Percentiles rank a stretch among this genome's conserved stretches.
Conservation (phyloP, 2,888 invertebrate species). For the Osmoderma eremita region DNA sequence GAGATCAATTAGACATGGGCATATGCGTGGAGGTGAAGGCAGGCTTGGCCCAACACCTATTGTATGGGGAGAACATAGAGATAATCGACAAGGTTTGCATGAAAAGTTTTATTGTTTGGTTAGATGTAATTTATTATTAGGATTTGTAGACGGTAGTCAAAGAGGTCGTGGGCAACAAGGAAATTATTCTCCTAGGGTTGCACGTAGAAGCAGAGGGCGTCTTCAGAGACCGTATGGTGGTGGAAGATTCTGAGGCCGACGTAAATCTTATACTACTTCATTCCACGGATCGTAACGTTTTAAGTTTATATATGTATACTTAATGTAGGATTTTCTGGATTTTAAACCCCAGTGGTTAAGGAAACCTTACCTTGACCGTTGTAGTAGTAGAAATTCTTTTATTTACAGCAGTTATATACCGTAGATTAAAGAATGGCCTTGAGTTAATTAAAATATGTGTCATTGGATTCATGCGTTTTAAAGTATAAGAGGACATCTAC, state of each 20-base stretch:
- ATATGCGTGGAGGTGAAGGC: constrained; percentile 55
- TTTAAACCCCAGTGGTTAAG: background rate
- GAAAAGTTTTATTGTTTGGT: background rate
- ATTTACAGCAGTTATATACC: background rate
- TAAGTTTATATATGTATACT: constrained; percentile 27
- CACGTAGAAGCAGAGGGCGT: constrained; percentile 56
- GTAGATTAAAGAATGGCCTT: background rate
- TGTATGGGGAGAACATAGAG: constrained; percentile 67
- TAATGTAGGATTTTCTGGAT: constrained; percentile 11
- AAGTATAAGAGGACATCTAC: constrained; percentile 18
- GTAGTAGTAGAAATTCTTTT: background rate
- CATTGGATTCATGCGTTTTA: background rate
- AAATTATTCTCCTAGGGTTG: constrained; percentile 54
- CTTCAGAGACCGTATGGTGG: constrained; percentile 55
- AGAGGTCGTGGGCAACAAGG: constrained; percentile 49
- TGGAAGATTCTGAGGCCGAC: constrained; percentile 39
- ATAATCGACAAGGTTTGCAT: constrained; percentile 30
- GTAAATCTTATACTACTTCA: constrained; percentile 32
- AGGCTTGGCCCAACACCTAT: constrained; percentile 71
- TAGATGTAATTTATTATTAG: background rate
- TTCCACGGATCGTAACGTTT: constrained; percentile 38
- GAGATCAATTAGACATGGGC: constrained; percentile 52
- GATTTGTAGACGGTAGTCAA: constrained; percentile 23
- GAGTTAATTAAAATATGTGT: background rate
- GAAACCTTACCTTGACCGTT: constrained; percentile 2